Base-by-base conservation (phyloP, 2,113 vertebrate species). In the Murina feae region DNA sequence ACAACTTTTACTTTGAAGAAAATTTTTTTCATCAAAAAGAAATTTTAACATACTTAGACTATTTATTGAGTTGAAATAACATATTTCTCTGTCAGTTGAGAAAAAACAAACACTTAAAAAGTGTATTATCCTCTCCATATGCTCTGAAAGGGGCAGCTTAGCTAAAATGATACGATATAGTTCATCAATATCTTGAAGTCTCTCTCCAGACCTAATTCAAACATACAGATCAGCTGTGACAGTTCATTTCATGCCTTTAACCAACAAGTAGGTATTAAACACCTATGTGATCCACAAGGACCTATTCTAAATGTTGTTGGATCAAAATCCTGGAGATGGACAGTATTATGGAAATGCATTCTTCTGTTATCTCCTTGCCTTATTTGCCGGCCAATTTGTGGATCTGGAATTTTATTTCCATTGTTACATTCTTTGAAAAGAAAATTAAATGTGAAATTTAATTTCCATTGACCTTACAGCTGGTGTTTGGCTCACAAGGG, bases 391-490 rank as follows among this genome's bases (percentile, higher is more conserved):
- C 10, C 23, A 49, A 20, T 93, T 94, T 95, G 75, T 18, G 55
- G 51, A n/a, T 49, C 9, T 63, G 47, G 85, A 68, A 72, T 82
- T 93, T 95, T 81, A 91, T 91, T 92, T 90, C 74, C 49, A 87
- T 91, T 95, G 32, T 74, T 39, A 94, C 74, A 68, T 44, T 88
- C 95, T 93, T 86, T 95, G 75, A 65, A 88, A 63, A 4, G 92
- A 91, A 79, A 96, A 86, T 42, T 17, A 63, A 95, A 93, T 96
- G 75, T 47, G 60, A 21, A 71, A 81, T 95, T 93, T 96, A 74
- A 86, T 63, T 93, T 42, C 79, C 72, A 80, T 79, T 84, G 35
- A 79, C 82, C 53, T 49, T 90, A 42, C 18, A 95, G 49, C 92
- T 71, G 28, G 68, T 95, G 58, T 76, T 96, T 58, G 74, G 37